Evolutionary conservation across 1,140 invertebrate species (phyloP).

Genomic region (Drosophila elegans): DNA sequence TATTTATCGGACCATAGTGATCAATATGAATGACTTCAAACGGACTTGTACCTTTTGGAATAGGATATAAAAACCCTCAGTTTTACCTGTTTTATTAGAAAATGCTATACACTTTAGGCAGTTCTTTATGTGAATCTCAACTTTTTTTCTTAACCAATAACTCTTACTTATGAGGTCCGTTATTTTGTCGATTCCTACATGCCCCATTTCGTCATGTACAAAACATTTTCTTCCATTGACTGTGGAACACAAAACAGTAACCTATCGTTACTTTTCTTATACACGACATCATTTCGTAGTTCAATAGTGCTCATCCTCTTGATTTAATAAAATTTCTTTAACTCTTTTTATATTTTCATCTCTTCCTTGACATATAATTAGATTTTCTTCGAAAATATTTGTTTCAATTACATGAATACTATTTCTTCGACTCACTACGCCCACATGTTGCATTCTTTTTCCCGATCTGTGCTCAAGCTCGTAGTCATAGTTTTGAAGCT

Average conservation of each 20-base stretch:
- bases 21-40: constrained; percentile 1
- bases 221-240: not conserved
- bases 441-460: not conserved
- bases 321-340: not conserved
- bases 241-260: not conserved
- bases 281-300: not conserved
- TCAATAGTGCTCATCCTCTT: constrained; percentile 1
- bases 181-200: not conserved
- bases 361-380: not conserved
- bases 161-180: constrained; percentile 1
- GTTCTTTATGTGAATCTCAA: not conserved
- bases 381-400: too few species aligned
- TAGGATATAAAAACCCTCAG: not conserved
- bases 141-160: not conserved
- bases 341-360: not conserved
- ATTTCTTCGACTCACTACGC: not conserved
- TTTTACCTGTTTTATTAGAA: not conserved
- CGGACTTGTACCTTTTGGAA: constrained; percentile 2
- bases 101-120: not conserved
- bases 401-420: not conserved
- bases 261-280: too few species aligned
- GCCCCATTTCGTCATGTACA: not conserved
- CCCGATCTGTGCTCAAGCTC: not conserved
- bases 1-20: not conserved
- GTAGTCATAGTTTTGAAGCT: not conserved